Evolutionary conservation across 2,797 vertebrate genomes (phyloP).

Genomic region (Pagetopsis macropterus): DNA sequence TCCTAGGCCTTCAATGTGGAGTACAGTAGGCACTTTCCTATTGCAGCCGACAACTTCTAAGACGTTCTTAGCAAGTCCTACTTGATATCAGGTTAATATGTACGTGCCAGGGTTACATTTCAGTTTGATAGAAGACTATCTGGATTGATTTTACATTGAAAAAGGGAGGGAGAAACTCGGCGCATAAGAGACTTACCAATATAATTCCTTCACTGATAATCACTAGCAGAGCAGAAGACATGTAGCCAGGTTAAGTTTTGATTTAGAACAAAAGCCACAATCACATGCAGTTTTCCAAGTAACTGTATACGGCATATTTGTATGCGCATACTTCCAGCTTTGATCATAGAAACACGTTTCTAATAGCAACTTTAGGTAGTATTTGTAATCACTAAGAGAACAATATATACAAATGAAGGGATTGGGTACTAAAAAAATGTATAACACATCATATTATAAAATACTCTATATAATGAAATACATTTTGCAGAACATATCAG

Average conservation of each 20-base stretch:
- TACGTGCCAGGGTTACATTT: constrained; percentile 10
- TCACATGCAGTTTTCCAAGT: constrained; percentile 24
- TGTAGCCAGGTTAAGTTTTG: constrained; percentile 46
- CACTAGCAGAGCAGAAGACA: not conserved
- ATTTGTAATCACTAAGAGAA: not conserved
- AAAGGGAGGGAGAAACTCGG: not conserved
- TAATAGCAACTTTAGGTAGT: constrained; percentile 18
- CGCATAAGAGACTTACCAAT: not conserved
- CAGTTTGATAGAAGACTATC: constrained; percentile 7
- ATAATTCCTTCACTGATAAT: constrained; percentile 8
- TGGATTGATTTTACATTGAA: not conserved
- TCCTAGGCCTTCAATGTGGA: not conserved
- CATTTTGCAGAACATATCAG: not conserved
- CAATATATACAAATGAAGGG: not conserved
- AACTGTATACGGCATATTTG: constrained; percentile 14
- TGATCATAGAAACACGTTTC: constrained; percentile 28
- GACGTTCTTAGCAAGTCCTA: not conserved
- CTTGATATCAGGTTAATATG: not conserved
- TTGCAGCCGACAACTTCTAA: not conserved
- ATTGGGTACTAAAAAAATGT: not conserved
- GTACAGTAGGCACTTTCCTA: constrained; percentile 16
- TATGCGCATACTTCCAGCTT: constrained; percentile 12
- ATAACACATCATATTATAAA: constrained; percentile 14
- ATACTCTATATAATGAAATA: not conserved
- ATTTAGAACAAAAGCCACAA: constrained; percentile 43